Evolutionary conservation across 2,797 vertebrate genomes (phyloP).

Genomic region (Acanthurus leucopareius): DNA sequence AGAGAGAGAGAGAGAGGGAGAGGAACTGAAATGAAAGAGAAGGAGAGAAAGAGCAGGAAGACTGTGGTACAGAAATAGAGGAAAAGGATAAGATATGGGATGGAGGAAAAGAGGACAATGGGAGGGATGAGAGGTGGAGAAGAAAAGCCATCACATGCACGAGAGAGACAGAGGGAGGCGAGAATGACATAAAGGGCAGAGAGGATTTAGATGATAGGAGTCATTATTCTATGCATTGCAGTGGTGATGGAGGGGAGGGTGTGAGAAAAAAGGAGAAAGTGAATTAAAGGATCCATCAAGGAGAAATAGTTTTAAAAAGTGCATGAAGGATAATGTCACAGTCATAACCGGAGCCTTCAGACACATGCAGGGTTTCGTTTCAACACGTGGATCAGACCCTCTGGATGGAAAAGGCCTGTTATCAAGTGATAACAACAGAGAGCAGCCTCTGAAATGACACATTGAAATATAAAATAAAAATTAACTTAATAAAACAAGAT

Average conservation of each 20-base stretch:
- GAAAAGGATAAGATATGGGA: conserved; percentile 39
- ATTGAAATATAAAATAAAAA: not conserved
- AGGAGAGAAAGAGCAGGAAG: conserved; percentile 21
- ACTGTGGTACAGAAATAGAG: conserved; percentile 44
- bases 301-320: conserved; percentile 24
- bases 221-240: conserved; percentile 48
- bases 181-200: conserved; percentile 56
- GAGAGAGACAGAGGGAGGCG: conserved; percentile 13
- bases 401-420: not conserved
- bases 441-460: not conserved
- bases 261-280: conserved; percentile 14
- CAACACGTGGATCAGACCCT: not conserved
- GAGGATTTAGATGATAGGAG: conserved; percentile 64
- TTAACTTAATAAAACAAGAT: not conserved
- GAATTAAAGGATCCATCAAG: conserved; percentile 32
- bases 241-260: conserved; percentile 29
- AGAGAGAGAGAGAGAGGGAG: not conserved
- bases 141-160: conserved; percentile 38
- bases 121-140: conserved; percentile 36
- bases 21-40: conserved; percentile 24
- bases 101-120: conserved; percentile 27
- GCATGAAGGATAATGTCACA: conserved; percentile 25
- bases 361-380: conserved; percentile 17
- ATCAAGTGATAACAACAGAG: not conserved
- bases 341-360: conserved; percentile 5